Evolutionary conservation across 2,888 invertebrate genomes (phyloP), one percentile per base, ranked within the genome.

Genomic region (Cataglyphis altisquamis): DNA sequence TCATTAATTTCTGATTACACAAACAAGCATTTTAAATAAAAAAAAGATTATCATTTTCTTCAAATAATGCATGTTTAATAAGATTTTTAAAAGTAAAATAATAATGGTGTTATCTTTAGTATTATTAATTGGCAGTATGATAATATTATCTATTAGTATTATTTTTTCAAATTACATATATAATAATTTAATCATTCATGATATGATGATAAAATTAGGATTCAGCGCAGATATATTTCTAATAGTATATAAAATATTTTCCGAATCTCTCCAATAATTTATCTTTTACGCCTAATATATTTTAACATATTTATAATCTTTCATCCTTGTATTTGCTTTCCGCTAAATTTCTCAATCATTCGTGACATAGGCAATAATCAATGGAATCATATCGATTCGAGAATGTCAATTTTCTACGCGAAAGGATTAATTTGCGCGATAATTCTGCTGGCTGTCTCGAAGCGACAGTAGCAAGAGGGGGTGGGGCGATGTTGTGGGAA

Each of bases 401-500:
- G 82, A 84, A 77, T 86, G 82, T 83, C 87, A 87, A 84, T 87
- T 89, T 87, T 82, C 85, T 86, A 85, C 80, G 84, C 75, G 82
- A 85, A 67, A 82, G 52, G 83, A 63, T 83, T 77, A 29, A 29
- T 29, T 29, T 3, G 29, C 36, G 36, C 84, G 86, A 85, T 80
- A 87, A 89, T 90, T 89, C 87, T 82, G 82, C 82, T 74, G 83
- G 83, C 74, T 82, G 85, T 84, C 86, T 84, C 78, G 64, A 77
- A 63, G 64, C 21, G 36, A 75, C 45, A 21, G 25, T 45, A 45
- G 63, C 70, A 77, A 72, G 62, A 60, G 21, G 39, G 39, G 64
- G 64, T 55, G 86, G 89, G 87, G 45, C 82, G 82, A 25, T 68
- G 89, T 86, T 92, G 91, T 91, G 92, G 88, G 92, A 92, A 92